Percentiles rank a stretch among this genome's conserved stretches.
phyloP scores from a whole-genome alignment of 2,888 invertebrate genomes.

The Holacanthella duospinosa region DNA sequence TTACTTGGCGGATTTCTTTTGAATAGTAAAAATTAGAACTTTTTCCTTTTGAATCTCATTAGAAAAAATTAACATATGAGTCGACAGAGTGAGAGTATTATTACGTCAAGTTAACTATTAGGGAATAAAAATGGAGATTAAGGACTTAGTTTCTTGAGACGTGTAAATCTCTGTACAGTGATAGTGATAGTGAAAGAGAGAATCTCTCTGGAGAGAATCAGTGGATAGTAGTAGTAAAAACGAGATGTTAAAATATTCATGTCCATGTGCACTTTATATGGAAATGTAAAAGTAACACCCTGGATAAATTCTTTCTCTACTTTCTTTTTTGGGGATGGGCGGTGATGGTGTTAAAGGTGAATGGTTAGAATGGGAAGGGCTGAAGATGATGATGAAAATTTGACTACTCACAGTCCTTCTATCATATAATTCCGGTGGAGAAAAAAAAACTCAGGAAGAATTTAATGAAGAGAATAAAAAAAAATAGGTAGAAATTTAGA shows the following conservation, averaged over 20 bases:
- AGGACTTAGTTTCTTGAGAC: not conserved
- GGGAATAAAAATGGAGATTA: not conserved
- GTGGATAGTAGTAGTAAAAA: not conserved
- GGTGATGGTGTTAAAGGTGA: not conserved
- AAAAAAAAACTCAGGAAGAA: not conserved
- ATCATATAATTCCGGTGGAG: not conserved
- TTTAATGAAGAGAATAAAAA: not conserved
- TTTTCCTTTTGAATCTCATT: not conserved
- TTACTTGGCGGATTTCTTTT: too few species aligned
- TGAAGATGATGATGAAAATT: constrained; percentile 8
- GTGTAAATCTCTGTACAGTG: not conserved
- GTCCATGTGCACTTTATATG: not conserved
- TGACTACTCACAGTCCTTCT: not conserved
- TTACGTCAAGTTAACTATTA: not conserved
- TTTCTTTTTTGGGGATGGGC: not conserved
- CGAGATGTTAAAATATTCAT: not conserved
- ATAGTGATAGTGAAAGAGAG: not conserved
- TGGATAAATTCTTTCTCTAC: not conserved
- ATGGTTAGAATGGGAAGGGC: not conserved
- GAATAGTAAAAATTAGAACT: not conserved
- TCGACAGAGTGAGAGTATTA: not conserved
- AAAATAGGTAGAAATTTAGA: not conserved
- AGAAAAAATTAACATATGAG: not conserved
- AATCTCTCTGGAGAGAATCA: not conserved
- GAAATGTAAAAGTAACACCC: not conserved